Conservation (phyloP, 1,140 invertebrate genomes). For the Caenorhabditis remanei region DNA sequence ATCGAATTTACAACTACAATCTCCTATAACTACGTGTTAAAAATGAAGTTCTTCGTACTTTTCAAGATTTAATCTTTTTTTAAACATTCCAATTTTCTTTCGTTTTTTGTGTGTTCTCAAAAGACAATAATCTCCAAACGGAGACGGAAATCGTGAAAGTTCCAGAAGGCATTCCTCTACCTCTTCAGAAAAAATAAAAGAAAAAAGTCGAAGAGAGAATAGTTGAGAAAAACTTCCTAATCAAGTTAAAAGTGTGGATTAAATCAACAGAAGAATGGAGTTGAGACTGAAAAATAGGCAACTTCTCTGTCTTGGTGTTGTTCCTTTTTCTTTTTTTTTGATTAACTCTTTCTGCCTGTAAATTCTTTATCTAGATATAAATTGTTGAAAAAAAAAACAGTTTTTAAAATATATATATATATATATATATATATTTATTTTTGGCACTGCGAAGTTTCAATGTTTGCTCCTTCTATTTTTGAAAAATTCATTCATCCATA, state of each 20-base stretch:
- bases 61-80: neutral
- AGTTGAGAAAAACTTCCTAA: neutral
- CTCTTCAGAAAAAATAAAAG: neutral
- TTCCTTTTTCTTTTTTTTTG: neutral
- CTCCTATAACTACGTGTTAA: neutral
- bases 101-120: neutral
- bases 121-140: neutral
- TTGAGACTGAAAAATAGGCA: neutral
- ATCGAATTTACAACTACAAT: neutral
- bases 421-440: too few relatives aligned
- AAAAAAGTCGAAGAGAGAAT: neutral
- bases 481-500: neutral
- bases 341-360: neutral
- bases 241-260: constrained; percentile 41
- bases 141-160: neutral
- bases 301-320: neutral
- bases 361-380: too few relatives aligned
- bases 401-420: too few relatives aligned
- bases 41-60: neutral
- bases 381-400: too few relatives aligned
- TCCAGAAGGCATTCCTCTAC: neutral
- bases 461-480: too few relatives aligned
- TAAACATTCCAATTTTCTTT: neutral
- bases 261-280: neutral
- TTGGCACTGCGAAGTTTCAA: too few relatives aligned